Evolutionary conservation across 1,140 invertebrate species (phyloP).

Genomic region (Arion vulgaris): DNA sequence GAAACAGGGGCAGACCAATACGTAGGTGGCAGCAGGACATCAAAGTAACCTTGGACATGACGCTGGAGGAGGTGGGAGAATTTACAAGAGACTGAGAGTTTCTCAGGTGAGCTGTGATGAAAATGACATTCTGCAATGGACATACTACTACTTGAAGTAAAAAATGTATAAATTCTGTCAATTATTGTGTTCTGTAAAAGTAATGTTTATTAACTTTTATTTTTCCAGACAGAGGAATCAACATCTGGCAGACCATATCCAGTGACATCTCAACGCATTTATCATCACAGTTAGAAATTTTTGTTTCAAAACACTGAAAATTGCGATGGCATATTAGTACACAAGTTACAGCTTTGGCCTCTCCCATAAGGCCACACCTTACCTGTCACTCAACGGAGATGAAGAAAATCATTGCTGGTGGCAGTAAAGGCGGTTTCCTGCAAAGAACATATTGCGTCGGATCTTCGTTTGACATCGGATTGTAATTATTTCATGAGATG

Average conservation of each 20-base stretch:
- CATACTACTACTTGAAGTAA: no score
- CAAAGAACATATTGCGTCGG: neutral
- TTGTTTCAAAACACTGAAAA: neutral
- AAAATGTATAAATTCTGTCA: no score
- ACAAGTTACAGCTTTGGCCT: neutral
- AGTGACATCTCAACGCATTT: neutral
- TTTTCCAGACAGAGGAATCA: neutral
- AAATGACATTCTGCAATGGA: no score
- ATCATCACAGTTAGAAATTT: neutral
- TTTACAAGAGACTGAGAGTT: no score
- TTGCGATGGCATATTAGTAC: neutral
- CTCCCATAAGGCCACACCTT: conserved; percentile 1
- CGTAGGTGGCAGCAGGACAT: no score
- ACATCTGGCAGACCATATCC: neutral
- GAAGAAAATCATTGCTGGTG: neutral
- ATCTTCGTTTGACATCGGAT: no score
- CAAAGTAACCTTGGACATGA: no score
- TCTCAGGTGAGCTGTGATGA: no score
- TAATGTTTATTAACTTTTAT: neutral
- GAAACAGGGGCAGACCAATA: no score
- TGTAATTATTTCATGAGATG: neutral
- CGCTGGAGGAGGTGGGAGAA: no score
- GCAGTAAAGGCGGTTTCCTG: neutral
- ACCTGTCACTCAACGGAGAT: neutral
- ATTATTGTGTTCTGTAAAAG: no score